Evolutionary conservation across 2,888 invertebrate genomes (phyloP).

Genomic region (Achlya flavicornis): DNA sequence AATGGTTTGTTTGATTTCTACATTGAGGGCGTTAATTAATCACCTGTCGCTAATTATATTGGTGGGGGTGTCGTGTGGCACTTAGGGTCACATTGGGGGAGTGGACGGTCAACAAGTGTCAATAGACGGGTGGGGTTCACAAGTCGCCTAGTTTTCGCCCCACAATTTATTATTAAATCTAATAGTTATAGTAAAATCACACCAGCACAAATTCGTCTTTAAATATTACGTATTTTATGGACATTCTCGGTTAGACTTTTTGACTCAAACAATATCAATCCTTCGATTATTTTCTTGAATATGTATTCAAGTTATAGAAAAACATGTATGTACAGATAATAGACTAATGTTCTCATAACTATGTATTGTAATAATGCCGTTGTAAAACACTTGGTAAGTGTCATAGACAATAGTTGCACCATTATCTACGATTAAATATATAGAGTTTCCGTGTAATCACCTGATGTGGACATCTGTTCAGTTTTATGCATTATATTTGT

Average conservation of each 20-base stretch:
- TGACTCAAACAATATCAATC: background rate
- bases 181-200: background rate
- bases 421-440: constrained; percentile 42
- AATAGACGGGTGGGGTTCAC: background rate
- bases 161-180: background rate
- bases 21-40: background rate
- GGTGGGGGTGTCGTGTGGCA: too few relatives aligned
- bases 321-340: background rate
- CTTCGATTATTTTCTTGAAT: background rate
- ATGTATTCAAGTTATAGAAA: background rate
- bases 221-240: background rate
- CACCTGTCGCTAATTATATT: too few relatives aligned
- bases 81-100: background rate
- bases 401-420: constrained; percentile 21
- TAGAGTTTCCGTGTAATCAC: constrained; percentile 47
- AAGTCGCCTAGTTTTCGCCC: background rate
- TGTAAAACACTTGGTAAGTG: background rate
- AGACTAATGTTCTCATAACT: background rate
- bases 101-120: background rate
- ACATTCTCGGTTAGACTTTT: too few relatives aligned
- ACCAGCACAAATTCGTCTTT: background rate
- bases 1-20: background rate
- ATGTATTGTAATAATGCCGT: background rate
- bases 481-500: constrained; percentile 10
- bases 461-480: constrained; percentile 42